Evolutionary conservation across 2,797 vertebrate genomes (phyloP), one percentile per base, ranked within the genome.

Genomic region (Myotis planiceps): DNA sequence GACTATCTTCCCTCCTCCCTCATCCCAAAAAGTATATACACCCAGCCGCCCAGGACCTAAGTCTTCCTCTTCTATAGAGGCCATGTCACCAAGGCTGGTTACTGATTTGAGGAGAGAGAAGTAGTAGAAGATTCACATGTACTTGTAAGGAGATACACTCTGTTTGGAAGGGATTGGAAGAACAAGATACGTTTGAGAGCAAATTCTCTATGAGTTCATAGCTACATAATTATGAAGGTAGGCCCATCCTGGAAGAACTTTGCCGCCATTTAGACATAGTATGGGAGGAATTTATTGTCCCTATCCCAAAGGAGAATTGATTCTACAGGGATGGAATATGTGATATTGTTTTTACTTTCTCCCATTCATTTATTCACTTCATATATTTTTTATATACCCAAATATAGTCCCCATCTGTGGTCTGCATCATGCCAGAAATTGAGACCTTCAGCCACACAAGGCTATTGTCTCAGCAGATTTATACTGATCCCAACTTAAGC

Each of bases 281-380:
- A 12, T 60, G 51, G 60, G 89, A 88, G 71, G 47, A 72, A 86
- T 81, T 91, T 79, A 55, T 42, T 47, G 47, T 78, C 49, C 18
- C 29, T 32, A 14, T 58, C 42, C 15, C 42, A 55, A 92, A 93
- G 51, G 37, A 87, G 80, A 93, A 92, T 83, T 19, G 55, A 45
- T 95, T 89, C 58, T 76, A 55, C n/a, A 71, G 25, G 25, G 39
- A 92, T 78, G 45, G 47, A 95, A 76, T 80, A 53, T 63, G 47
- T 85, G 47, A 92, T 66, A 69, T 75, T 37, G 47, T 83, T 96
- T 96, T 39, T 87, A 87, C 51, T 74, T 95, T 94, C 79, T 47
- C 12, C 3, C 39, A 90, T 82, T 82, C 71, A 76, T 75, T 89
- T 74, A 95, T 91, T 96, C 14, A 58, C 29, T 93, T 58, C 84